Conservation (phyloP, 2,888 invertebrate genomes). For the Pachymerium ferrugineum region DNA sequence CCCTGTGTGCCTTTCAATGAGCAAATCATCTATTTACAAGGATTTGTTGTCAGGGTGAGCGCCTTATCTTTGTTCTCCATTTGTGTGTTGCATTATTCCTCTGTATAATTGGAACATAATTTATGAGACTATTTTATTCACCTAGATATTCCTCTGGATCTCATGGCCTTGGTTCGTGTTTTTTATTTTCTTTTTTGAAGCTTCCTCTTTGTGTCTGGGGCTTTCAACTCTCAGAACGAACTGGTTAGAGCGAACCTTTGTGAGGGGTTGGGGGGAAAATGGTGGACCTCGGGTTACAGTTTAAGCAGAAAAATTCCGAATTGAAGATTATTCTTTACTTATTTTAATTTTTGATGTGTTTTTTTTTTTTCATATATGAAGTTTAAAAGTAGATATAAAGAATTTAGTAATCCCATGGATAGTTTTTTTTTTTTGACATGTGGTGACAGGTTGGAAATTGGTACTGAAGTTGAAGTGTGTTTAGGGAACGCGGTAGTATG, state of each 20-base stretch:
- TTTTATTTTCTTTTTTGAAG: not conserved
- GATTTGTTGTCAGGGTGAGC: not conserved
- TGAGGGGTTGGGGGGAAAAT: too few relatives aligned
- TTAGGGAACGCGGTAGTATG: not conserved
- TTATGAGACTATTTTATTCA: not conserved
- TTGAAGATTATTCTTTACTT: too few relatives aligned
- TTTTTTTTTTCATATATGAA: too few relatives aligned
- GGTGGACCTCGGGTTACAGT: too few relatives aligned
- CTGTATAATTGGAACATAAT: not conserved
- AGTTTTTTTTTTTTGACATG: not conserved
- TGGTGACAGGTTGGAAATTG: not conserved
- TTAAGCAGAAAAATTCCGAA: too few relatives aligned
- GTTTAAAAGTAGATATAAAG: too few relatives aligned
- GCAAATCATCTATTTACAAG: not conserved
- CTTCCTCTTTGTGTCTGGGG: not conserved
- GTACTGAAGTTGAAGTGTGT: not conserved
- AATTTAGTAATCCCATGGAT: too few relatives aligned
- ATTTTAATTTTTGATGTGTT: too few relatives aligned
- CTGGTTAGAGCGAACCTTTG: too few relatives aligned
- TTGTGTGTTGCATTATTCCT: not conserved
- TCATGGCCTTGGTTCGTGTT: not conserved
- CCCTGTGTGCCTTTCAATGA: not conserved
- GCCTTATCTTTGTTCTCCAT: too few relatives aligned
- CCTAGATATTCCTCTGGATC: not conserved
- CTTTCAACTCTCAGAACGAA: too few relatives aligned